Evolutionary conservation across 2,113 vertebrate species (phyloP), one percentile per base, ranked within the genome.

Genomic region (Anthoscopus minutus): DNA sequence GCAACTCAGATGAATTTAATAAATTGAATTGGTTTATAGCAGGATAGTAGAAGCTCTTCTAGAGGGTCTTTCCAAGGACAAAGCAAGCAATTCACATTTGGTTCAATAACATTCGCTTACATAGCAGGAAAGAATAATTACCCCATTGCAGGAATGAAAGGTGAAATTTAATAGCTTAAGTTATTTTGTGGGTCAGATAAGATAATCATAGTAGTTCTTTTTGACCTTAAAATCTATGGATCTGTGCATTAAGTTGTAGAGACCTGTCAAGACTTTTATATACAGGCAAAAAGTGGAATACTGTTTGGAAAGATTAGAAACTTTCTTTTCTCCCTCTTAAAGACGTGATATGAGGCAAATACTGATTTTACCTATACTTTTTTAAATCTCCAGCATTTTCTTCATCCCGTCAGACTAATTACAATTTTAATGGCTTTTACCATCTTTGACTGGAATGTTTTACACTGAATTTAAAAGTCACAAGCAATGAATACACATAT

Each of bases 11-110:
- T 48, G n/a, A 92, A 87, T 93, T 78, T 76, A 91, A 62, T 79
- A 81, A 73, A 77, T 78, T 56, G 35, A 56, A 70, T 47, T 71
- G 14, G 70, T 85, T 92, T 92, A 61, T 57, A 62, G 40, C 13
- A 72, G 25, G n/a, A 31, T 42, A 82, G 61, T 20, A 88, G 35
- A 71, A 70, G 25, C 54, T 89, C 86, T 89, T 94, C 47, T 89
- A 85, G 48, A 76, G 37, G 61, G 37, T 82, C 62, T 92, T 94
- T 92, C 73, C 91, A 95, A 95, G 87, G 84, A 86, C 87, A 94
- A 94, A 79, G 40, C 33, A 61, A 89, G 58, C 15, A 91, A 89
- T 78, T 81, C 64, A 72, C 23, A 65, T 94, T 93, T 87, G 38
- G 53, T 47, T 89, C 48, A 92, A 76, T 47, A 88, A 24, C 45